Evolutionary conservation across 1,140 invertebrate genomes (phyloP).

Genomic region (Drepana arcuata): DNA sequence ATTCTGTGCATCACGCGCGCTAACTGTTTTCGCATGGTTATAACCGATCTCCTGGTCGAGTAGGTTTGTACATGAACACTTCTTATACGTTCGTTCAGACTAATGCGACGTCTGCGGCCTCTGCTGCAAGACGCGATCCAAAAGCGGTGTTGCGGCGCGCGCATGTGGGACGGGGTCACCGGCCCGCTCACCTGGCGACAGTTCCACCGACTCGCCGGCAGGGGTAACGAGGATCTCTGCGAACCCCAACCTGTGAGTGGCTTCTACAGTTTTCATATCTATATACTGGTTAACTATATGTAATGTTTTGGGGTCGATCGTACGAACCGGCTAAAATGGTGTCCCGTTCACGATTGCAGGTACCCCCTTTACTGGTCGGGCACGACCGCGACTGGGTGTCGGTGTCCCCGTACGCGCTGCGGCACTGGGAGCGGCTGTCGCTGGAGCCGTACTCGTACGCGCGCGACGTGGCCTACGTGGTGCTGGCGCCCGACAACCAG

Average conservation of each 20-base stretch:
- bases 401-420: constrained; percentile 92
- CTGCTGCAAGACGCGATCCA: constrained; percentile 96
- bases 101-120: constrained; percentile 92
- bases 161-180: constrained; percentile 90
- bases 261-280: no score
- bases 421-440: constrained; percentile 95
- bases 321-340: no score
- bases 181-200: constrained; percentile 97
- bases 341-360: no score
- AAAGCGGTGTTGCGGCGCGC: constrained; percentile 87
- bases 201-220: constrained; percentile 94
- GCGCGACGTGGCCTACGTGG: constrained; percentile 94
- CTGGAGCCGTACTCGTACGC: constrained; percentile 95
- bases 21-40: no score
- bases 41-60: no score
- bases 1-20: neutral
- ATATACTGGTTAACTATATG: no score
- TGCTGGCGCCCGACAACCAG: constrained; percentile 94
- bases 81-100: no score
- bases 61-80: no score
- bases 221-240: constrained; percentile 94
- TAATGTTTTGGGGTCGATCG: no score
- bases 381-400: constrained; percentile 96
- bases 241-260: constrained; percentile 97
- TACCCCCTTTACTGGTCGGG: constrained; percentile 93